These are phyloP conservation scores for Pristis pectinata DNA, from an alignment of 2,797 vertebrate genomes.

Conservation along the genomic window DNA sequence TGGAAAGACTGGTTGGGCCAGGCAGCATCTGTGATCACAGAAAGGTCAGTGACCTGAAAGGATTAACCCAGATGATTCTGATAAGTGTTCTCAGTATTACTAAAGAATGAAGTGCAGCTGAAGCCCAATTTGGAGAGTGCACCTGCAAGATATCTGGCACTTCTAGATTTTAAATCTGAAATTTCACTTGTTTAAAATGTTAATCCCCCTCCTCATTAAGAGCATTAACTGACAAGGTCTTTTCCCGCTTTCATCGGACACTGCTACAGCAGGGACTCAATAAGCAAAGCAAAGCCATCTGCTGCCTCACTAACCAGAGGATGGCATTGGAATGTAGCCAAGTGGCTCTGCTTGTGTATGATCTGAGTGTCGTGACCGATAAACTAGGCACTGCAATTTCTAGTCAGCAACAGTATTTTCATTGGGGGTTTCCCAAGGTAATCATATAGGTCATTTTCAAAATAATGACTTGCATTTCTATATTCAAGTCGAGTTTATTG, in stretches of 20 bases:
- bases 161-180: background rate
- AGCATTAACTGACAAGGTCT: background rate
- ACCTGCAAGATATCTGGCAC: too few species aligned
- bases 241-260: background rate
- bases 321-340: background rate
- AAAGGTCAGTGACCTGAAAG: too few species aligned
- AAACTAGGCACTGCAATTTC: background rate
- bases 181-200: background rate
- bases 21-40: too few species aligned
- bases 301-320: background rate
- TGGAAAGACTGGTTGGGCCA: too few species aligned
- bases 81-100: background rate
- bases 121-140: too few species aligned
- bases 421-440: background rate
- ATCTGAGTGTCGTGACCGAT: background rate
- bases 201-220: background rate
- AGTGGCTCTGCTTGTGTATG: background rate
- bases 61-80: too few species aligned
- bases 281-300: slow-evolving; percentile 10
- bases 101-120: background rate
- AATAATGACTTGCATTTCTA: too few species aligned
- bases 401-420: background rate
- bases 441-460: background rate
- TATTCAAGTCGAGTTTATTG: too few species aligned
- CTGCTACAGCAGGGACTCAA: background rate